Evolutionary conservation across 2,113 vertebrate species (phyloP), one percentile per base, ranked within the genome.

Genomic region (Megaceryle maxima): DNA sequence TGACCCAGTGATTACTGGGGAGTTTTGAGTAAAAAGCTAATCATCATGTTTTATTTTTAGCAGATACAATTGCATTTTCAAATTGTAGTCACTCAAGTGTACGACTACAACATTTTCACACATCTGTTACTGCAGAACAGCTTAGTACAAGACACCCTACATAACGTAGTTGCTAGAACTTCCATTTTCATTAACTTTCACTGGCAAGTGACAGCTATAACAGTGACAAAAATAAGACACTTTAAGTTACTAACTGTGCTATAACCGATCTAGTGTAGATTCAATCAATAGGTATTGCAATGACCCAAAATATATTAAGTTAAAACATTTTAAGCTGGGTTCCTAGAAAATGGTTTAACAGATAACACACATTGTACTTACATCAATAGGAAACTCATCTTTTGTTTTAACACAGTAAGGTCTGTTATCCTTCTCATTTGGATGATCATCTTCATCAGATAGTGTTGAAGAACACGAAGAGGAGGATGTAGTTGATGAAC

Each of bases 381-480:
- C 98, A 13, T 97, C 95, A 96, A 98, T 16, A 76, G 96, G 96
- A 44, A 98, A 92, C 48, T 98, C 98, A 86, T 98, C 97, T 92
- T 98, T 98, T 60, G 97, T 97, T 96, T 95, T 98, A 95, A 97
- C 4, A 87, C 84, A 94, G 91, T 41, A 91, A 87, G 87, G 63
- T 78, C 75, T 96, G 44, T 90, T 97, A 82, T 95, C 93, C 39
- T 96, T 98, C 68, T 95, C 96, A 60, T 75, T 33, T 80, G 93
- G 95, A 56, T 84, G 82, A 83, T 96, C 96, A 5, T 98, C 97
- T 51, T 97, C 98, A 89, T 97, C 98, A 51, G 98, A 98, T 13
- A 93, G 9, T 15, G 83, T n/a, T 46, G 95, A 96, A 93, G 91
- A 90, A n/a, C 66, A 93, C 0, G 63, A 70, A 90, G 68, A 96